Conservation (phyloP, 2,888 invertebrate genomes). For the Caenorhabditis zanzibari region DNA sequence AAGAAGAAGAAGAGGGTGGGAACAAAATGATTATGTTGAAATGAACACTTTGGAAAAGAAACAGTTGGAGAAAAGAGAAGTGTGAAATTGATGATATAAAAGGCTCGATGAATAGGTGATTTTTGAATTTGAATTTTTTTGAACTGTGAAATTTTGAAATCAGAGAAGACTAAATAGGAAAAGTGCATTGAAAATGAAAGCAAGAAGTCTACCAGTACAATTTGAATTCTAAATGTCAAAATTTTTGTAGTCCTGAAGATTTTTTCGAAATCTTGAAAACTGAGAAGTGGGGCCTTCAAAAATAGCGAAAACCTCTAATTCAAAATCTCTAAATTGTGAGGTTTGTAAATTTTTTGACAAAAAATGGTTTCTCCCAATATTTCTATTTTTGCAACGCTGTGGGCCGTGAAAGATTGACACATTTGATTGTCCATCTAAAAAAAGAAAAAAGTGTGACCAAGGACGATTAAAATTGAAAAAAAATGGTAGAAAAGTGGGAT, state of each 20-base stretch:
- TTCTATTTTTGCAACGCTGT: slow-evolving; percentile 14
- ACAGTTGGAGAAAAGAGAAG: not conserved
- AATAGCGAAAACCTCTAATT: no score
- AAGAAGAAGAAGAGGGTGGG: slow-evolving; percentile 5
- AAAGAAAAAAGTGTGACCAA: slow-evolving; percentile 19
- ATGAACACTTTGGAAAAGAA: not conserved
- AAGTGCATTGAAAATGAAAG: no score
- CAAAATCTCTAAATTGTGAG: not conserved
- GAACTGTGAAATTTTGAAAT: not conserved
- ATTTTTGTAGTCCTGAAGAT: no score
- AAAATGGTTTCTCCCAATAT: slow-evolving; percentile 16
- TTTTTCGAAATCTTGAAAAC: no score
- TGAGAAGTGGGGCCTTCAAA: no score
- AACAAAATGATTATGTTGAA: slow-evolving; percentile 12
- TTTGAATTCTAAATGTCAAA: no score
- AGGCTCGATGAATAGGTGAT: not conserved
- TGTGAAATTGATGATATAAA: slow-evolving; percentile 6
- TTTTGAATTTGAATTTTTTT: not conserved
- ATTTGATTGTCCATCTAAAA: slow-evolving; percentile 33
- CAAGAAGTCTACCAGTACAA: no score
- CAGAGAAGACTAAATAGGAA: no score
- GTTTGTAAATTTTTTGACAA: not conserved
- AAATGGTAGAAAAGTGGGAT: not conserved
- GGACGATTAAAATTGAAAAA: slow-evolving; percentile 27
- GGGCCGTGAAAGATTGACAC: slow-evolving; percentile 29